Base-by-base conservation (phyloP, 2,888 invertebrate species). In the Perithous albicinctus region DNA sequence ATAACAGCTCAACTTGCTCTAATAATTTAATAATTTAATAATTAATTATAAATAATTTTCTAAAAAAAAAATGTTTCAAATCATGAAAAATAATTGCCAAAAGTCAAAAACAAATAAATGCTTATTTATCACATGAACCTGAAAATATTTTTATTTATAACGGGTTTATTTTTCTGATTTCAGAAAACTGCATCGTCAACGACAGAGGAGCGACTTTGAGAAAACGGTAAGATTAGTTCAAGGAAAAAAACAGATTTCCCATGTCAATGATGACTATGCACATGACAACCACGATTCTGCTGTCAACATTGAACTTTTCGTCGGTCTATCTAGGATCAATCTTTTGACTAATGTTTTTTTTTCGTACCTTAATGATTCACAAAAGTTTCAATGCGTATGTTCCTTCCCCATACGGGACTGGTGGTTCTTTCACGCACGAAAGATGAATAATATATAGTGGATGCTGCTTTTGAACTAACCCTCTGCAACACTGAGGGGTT, bases 361-460 rank as follows among this genome's bases (percentile, higher is more conserved):
- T 41, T 73, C 87, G 85, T 82, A 79, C 82, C 82, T 84, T 86
- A 87, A 90, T 86, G 88, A 89, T 86, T 88, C 85, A 87, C 84
- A 85, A 88, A 86, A 87, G 85, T 87, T 85, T 85, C 86, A 86
- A 86, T 85, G 83, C 83, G 41, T 72, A 43, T 59, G 29, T 43
- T 46, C 15, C 15, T 29, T 5, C 59, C 18, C 56, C 10, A 6
- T 12, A 35, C 10, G n/a, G n/a, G n/a, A n/a, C n/a, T n/a, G n/a
- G n/a, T n/a, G n/a, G n/a, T n/a, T n/a, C n/a, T n/a, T n/a, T n/a
- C n/a, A n/a, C n/a, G n/a, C n/a, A n/a, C n/a, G n/a, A n/a, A n/a
- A n/a, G n/a, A n/a, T n/a, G n/a, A n/a, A n/a, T n/a, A n/a, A n/a
- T n/a, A n/a, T n/a, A n/a, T n/a, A n/a, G n/a, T n/a, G n/a, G n/a